Base-by-base conservation (phyloP, 2,797 vertebrate genomes). In the Sebastes hubbsi region DNA sequence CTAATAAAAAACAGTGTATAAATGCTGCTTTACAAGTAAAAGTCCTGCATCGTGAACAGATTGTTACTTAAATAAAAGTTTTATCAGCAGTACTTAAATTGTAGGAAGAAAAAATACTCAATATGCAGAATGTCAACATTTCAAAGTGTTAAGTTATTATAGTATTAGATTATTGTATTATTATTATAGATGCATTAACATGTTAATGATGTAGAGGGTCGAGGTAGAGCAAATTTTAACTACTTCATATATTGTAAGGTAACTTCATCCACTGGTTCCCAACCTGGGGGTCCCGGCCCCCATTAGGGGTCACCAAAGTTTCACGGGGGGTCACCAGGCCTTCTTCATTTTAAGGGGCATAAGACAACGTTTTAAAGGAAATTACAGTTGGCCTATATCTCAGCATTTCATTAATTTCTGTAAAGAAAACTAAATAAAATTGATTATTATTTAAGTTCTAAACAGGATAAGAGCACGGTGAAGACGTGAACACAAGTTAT, bases 311-410 rank as follows among this genome's bases (percentile, higher is more conserved):
- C 38, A 42, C 6, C 38, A 42, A 42, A 42, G 38, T 0, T 16
- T 1, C 38, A 42, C 2, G 0, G 38, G 14, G 38, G 38, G 38
- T 42, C 14, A 0, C 0, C 38, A 42, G 14, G 38, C 6, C 38
- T 42, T 42, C 38, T 16, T 42, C 0, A 42, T 42, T 42, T 42
- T 42, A 42, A 42, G 38, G 0, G 14, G 14, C 0, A 0, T 16
- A 16, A 42, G 38, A 42, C 38, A 42, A 42, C 6, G 14, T 42
- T 42, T 42, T 42, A 42, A 42, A 42, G 38, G 38, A 42, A 42
- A 42, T 42, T 42, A 42, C 1, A 42, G 14, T 42, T 42, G 13
- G 38, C 38, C 38, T 0, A 42, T 16, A 18, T 49, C 8, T 18
- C 46, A 49, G 46, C 46, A 49, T 49, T 49, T 49, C 46, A 49